Conservation (phyloP, 2,797 vertebrate genomes). For the Xiphophorus birchmanni region DNA sequence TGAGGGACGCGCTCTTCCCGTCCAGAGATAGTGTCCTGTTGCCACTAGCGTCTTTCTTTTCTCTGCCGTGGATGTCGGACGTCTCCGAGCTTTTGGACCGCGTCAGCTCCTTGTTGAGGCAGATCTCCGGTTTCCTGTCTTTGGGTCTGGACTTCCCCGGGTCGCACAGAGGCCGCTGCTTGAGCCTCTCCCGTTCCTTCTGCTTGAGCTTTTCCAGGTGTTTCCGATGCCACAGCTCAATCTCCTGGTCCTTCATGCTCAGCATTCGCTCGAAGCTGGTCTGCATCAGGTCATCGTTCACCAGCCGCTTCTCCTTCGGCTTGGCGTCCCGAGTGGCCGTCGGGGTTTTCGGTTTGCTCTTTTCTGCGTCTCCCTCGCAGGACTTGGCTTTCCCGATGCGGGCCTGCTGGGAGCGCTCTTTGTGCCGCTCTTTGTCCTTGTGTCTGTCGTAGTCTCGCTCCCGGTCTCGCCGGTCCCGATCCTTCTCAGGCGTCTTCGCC, state of each 20-base stretch:
- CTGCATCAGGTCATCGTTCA: conserved; percentile 98
- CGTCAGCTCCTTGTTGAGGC: conserved; percentile 88
- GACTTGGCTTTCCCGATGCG: conserved; percentile 84
- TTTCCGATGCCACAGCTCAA: conserved; percentile 98
- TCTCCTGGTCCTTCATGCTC: conserved; percentile 97
- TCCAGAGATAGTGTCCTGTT: conserved; percentile 89
- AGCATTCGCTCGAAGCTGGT: conserved; percentile 99
- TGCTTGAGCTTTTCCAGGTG: conserved; percentile 99
- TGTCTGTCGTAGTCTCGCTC: conserved; percentile 86
- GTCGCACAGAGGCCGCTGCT: conserved; percentile 87
- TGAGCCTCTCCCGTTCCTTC: conserved; percentile 94
- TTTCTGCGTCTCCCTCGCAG: conserved; percentile 82
- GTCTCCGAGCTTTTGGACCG: conserved; percentile 94
- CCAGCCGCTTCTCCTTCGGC: conserved; percentile 95
- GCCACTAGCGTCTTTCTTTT: conserved; percentile 88
- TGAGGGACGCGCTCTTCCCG: conserved; percentile 78
- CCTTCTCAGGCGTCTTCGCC: conserved; percentile 89
- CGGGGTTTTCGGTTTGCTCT: conserved; percentile 86
- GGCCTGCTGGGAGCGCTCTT: conserved; percentile 88
- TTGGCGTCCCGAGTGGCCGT: conserved; percentile 84
- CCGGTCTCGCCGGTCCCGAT: conserved; percentile 88
- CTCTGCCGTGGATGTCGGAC: conserved; percentile 83
- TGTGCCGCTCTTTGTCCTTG: conserved; percentile 87
- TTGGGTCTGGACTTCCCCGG: conserved; percentile 87
- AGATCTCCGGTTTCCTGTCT: conserved; percentile 86